These are phyloP conservation scores for Lepidothrix coronata DNA, from an alignment of 2,113 vertebrate genomes.

Conservation along the genomic window DNA sequence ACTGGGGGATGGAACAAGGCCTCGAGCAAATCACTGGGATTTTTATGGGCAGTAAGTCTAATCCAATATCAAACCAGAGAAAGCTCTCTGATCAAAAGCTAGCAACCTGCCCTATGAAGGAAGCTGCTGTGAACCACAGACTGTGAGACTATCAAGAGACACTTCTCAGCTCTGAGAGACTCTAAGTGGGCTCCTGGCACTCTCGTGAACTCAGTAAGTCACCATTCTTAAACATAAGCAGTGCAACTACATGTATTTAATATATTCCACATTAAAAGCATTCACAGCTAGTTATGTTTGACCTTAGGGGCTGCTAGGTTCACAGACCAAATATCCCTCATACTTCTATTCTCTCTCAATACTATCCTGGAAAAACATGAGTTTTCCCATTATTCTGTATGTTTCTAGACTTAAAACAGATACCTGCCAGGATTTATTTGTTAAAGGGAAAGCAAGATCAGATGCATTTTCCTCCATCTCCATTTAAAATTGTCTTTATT, in stretches of 20 bases:
- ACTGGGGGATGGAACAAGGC: background rate
- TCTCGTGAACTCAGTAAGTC: background rate
- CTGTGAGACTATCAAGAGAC: background rate
- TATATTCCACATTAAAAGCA: background rate
- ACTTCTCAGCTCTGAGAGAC: background rate
- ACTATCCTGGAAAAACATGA: background rate
- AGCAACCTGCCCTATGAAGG: background rate
- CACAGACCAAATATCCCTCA: background rate
- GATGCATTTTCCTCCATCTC: constrained; percentile 36
- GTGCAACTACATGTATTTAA: background rate
- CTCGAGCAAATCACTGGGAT: background rate
- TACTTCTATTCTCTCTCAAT: background rate
- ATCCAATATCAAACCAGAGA: background rate
- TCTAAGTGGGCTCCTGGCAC: background rate
- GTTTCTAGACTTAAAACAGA: background rate
- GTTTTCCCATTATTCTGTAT: background rate
- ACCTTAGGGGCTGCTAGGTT: background rate
- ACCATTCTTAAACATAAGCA: background rate
- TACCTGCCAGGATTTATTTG: background rate
- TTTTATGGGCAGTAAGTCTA: background rate
- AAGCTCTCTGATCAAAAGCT: background rate
- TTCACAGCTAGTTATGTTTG: background rate
- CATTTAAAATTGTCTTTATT: constrained; percentile 59
- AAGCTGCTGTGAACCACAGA: background rate
- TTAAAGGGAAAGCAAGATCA: constrained; percentile 16